A percentile compares a stretch with the other conserved stretches of the same genome.
These are phyloP conservation scores for Notolepis coatsorum DNA, from an alignment of 2,797 vertebrate species.

Conservation along the genomic window DNA sequence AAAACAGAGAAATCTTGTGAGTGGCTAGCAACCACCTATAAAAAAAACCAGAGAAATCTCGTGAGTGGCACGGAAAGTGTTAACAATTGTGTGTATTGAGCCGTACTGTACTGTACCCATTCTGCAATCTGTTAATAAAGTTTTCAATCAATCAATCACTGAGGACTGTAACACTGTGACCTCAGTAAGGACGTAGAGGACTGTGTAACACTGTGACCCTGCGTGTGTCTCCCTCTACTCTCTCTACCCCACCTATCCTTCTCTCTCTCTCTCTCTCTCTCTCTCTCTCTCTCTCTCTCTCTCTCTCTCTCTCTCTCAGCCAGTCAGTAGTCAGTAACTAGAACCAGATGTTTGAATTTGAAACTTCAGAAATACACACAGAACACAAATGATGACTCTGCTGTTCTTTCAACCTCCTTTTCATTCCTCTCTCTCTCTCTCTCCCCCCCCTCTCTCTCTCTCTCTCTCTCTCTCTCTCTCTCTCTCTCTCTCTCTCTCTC, in stretches of 20 bases:
- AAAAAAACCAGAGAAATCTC: too few relatives aligned
- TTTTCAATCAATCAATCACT: too few relatives aligned
- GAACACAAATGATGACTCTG: conserved; percentile 94
- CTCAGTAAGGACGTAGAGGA: too few relatives aligned
- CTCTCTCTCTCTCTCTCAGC: conserved; percentile 52
- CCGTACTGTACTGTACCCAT: too few relatives aligned
- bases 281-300: conserved; percentile 19
- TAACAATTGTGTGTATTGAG: too few relatives aligned
- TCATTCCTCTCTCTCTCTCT: not conserved
- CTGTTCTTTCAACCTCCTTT: conserved; percentile 55
- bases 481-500: not conserved
- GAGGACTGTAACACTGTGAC: too few relatives aligned
- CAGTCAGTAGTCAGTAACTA: conserved; percentile 89
- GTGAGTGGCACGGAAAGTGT: too few relatives aligned
- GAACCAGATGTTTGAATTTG: conserved; percentile 98
- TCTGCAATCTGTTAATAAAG: too few relatives aligned
- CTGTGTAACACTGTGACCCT: too few relatives aligned
- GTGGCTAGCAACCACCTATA: too few relatives aligned
- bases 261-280: not conserved
- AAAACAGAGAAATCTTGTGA: too few relatives aligned
- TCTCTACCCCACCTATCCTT: not conserved
- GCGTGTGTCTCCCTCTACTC: not conserved
- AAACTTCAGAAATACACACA: conserved; percentile 91
- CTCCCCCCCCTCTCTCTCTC: too few relatives aligned
- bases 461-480: not conserved